These are phyloP conservation scores for Atrina japonica DNA, from an alignment of 2,888 invertebrate genomes.

Conservation along the genomic window DNA sequence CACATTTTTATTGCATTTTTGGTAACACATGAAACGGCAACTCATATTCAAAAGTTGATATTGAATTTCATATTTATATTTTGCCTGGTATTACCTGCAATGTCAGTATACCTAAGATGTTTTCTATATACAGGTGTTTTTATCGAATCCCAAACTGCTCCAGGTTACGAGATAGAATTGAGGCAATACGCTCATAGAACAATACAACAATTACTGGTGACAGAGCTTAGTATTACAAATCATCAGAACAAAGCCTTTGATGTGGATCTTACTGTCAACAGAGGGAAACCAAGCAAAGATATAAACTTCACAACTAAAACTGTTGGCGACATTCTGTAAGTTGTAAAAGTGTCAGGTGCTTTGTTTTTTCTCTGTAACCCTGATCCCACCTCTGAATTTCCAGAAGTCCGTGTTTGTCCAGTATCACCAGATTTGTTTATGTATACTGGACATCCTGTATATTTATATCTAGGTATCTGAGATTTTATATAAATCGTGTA, in stretches of 20 bases:
- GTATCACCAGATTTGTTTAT: too few species aligned
- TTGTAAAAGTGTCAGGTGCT: neutral
- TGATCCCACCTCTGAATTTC: too few species aligned
- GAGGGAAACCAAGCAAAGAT: constrained; percentile 27
- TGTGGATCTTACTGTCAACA: constrained; percentile 6
- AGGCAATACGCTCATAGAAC: constrained; percentile 76
- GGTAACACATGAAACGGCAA: too few species aligned
- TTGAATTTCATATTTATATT: too few species aligned
- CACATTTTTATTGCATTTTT: too few species aligned
- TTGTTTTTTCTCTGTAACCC: neutral
- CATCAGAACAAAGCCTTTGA: neutral
- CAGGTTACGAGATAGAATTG: constrained; percentile 64
- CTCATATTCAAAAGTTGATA: too few species aligned
- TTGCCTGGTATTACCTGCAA: too few species aligned
- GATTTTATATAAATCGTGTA: too few species aligned
- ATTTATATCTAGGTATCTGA: too few species aligned
- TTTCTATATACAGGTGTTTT: constrained; percentile 63
- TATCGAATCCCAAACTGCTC: constrained; percentile 54
- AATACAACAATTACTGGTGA: constrained; percentile 69
- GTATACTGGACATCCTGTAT: too few species aligned
- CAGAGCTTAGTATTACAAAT: constrained; percentile 61
- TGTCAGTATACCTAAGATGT: too few species aligned
- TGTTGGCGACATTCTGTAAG: constrained; percentile 1
- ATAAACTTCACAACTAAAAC: neutral
- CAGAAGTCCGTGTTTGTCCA: too few species aligned